phyloP scores from a whole-genome alignment of 2,888 invertebrate species.

The Matsumyia berberina region DNA sequence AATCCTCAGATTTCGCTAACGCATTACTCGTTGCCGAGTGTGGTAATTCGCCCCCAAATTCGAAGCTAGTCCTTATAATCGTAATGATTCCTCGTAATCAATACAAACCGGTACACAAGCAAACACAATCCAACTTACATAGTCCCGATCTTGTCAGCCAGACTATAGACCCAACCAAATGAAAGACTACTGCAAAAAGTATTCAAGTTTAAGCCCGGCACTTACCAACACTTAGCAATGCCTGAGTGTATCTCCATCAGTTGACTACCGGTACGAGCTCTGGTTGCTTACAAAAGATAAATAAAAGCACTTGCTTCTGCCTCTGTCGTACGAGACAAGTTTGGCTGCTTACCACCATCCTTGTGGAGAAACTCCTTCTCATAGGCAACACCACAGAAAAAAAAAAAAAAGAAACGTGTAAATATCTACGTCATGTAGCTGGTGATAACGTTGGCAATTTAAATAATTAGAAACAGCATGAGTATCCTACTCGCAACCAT shows the following conservation, averaged over 20 bases:
- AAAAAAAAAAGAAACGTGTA: conserved; percentile 28
- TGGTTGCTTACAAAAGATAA: conserved; percentile 42
- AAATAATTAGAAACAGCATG: conserved; percentile 75
- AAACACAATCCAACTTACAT: no score
- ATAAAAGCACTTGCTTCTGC: conserved; percentile 42
- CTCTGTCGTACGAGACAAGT: conserved; percentile 32
- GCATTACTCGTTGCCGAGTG: no score
- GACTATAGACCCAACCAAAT: conserved; percentile 30
- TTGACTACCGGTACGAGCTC: conserved; percentile 40
- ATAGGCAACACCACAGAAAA: neutral
- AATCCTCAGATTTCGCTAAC: no score
- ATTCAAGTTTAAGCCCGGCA: conserved; percentile 36
- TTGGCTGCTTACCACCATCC: conserved; percentile 48
- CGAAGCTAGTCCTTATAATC: no score
- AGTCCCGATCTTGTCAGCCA: neutral
- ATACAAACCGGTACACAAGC: no score
- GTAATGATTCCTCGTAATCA: no score
- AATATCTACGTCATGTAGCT: conserved; percentile 64
- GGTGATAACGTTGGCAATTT: conserved; percentile 75
- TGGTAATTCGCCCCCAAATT: no score
- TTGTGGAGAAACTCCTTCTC: conserved; percentile 41
- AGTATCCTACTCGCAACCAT: conserved; percentile 45
- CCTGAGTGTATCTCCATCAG: conserved; percentile 29
- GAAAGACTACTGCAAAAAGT: conserved; percentile 13
- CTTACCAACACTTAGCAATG: conserved; percentile 31